phyloP scores from a whole-genome alignment of 2,888 invertebrate genomes.

The Iselma pallidipennis region DNA sequence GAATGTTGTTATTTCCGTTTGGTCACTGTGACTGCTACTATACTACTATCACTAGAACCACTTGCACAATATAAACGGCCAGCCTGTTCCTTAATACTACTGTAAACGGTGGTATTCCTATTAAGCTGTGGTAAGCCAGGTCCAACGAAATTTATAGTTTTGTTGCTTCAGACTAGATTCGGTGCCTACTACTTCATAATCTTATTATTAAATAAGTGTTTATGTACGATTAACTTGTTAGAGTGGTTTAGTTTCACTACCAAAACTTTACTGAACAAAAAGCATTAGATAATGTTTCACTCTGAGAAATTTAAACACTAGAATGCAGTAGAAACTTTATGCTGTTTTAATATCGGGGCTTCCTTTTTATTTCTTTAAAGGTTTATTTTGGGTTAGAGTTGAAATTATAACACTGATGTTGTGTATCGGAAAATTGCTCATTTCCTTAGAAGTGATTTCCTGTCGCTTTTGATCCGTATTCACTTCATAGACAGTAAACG shows the following conservation, averaged over 20 bases:
- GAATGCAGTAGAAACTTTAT: no score
- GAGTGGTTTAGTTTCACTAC: background rate
- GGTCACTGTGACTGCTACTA: no score
- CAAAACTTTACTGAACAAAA: background rate
- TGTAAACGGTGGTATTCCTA: conserved; percentile 23
- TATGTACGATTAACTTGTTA: conserved; percentile 8
- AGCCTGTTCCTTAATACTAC: conserved; percentile 20
- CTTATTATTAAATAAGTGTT: conserved; percentile 25
- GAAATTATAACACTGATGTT: no score
- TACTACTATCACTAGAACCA: background rate
- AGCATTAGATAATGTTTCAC: background rate
- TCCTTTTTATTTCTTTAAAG: no score
- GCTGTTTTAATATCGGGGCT: no score
- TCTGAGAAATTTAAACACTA: no score
- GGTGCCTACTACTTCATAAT: conserved; percentile 13
- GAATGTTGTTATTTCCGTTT: background rate
- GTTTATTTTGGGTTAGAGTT: no score
- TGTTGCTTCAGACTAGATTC: conserved; percentile 5
- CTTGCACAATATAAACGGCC: background rate
- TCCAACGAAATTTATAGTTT: conserved; percentile 24
- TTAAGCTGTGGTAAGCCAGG: conserved; percentile 25
- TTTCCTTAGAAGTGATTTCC: background rate
- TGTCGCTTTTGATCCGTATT: background rate
- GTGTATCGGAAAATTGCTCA: background rate
- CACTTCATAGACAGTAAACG: background rate